These are phyloP conservation scores for Pachymerium ferrugineum DNA, from an alignment of 2,888 invertebrate genomes.

Conservation along the genomic window DNA sequence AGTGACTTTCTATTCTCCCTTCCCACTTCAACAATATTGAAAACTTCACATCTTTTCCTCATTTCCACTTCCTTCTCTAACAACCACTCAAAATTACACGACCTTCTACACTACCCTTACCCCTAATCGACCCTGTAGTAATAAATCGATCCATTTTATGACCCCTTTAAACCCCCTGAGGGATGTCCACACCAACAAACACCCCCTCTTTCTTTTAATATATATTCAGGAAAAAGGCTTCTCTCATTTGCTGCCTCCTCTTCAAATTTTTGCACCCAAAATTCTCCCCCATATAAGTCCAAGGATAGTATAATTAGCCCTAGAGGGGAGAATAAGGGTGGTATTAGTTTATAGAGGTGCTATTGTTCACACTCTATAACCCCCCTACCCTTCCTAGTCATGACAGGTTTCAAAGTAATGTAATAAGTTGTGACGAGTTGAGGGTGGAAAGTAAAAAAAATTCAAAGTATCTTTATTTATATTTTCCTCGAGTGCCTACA, in stretches of 20 bases:
- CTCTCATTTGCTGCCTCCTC: not conserved
- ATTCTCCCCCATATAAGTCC: not conserved
- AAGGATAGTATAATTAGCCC: constrained; percentile 25
- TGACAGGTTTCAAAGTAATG: not conserved
- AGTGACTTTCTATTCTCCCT: too few relatives aligned
- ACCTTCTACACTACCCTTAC: constrained; percentile 9
- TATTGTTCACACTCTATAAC: not conserved
- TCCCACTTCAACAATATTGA: too few relatives aligned
- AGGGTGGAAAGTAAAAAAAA: too few relatives aligned
- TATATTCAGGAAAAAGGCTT: too few relatives aligned
- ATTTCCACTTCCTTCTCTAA: not conserved
- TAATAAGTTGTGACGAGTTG: not conserved
- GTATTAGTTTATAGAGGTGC: constrained; percentile 23
- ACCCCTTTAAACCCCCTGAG: constrained; percentile 10
- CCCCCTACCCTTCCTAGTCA: not conserved
- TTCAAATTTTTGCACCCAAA: not conserved
- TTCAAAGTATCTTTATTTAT: too few relatives aligned
- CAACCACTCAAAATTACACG: not conserved
- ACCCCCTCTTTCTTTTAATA: not conserved
- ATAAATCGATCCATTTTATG: constrained; percentile 24
- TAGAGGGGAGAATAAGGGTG: constrained; percentile 13
- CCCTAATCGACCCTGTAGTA: not conserved
- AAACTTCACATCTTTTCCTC: too few relatives aligned
- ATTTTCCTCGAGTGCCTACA: too few relatives aligned
- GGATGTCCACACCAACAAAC: constrained; percentile 2